phyloP scores from a whole-genome alignment of 2,888 invertebrate species.

The Pharmacophagus antenor region DNA sequence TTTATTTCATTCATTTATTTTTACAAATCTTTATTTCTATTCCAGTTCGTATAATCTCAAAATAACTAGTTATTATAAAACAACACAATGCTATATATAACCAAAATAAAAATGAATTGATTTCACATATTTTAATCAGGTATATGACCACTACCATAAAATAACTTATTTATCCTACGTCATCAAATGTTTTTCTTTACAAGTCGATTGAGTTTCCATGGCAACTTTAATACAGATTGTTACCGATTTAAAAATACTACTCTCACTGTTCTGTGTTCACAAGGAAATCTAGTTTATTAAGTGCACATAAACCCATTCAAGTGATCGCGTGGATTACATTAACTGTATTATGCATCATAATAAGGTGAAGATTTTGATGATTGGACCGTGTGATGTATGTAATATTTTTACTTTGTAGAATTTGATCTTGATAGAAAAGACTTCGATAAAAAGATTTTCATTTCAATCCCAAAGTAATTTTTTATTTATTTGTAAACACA shows the following conservation, averaged over 20 bases:
- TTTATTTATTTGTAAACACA: too few species aligned
- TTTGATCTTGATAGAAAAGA: too few species aligned
- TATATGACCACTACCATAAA: not conserved
- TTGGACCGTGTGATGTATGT: conserved; percentile 80
- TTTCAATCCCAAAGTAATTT: too few species aligned
- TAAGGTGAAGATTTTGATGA: conserved; percentile 80
- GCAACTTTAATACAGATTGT: too few species aligned
- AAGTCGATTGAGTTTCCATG: not conserved
- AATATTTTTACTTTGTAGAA: conserved; percentile 16
- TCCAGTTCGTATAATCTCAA: too few species aligned
- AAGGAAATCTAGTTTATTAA: not conserved
- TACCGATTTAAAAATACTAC: too few species aligned
- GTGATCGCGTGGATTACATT: conserved; percentile 14
- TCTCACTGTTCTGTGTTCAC: not conserved
- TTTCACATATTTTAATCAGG: not conserved
- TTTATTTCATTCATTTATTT: too few species aligned
- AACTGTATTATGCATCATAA: conserved; percentile 58
- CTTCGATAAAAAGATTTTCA: too few species aligned
- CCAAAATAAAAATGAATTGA: too few species aligned
- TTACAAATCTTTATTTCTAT: not conserved
- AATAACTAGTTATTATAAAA: too few species aligned
- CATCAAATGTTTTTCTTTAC: too few species aligned
- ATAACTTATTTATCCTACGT: not conserved
- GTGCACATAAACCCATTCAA: not conserved
- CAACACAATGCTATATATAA: too few species aligned